A percentile compares a stretch with the other conserved stretches of the same genome.
Conservation (phyloP, 2,797 vertebrate species). For the Mionectes olivaceus region DNA sequence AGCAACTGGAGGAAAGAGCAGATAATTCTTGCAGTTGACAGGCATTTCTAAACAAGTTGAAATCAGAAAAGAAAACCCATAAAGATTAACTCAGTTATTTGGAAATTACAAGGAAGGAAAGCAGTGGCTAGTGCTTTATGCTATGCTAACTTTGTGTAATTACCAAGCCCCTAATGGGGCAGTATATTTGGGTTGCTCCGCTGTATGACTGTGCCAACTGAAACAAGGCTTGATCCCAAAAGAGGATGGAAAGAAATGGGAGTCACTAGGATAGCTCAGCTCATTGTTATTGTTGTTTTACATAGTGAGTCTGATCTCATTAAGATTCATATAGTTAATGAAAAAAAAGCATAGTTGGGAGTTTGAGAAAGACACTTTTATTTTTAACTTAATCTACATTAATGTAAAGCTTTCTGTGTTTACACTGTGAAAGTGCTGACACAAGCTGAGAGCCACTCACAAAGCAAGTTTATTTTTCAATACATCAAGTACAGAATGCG, state of each 20-base stretch:
- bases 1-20: not conserved
- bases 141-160: not conserved
- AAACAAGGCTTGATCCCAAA: not conserved
- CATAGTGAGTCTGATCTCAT: not conserved
- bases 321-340: not conserved
- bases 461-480: constrained; percentile 47
- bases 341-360: not conserved
- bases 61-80: not conserved
- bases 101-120: not conserved
- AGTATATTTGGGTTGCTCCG: not conserved
- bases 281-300: not conserved
- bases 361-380: not conserved
- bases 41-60: constrained; percentile 1
- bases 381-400: constrained; percentile 18
- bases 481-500: not conserved
- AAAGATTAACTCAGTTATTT: not conserved
- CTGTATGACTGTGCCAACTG: fast-evolving
- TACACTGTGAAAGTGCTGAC: constrained; percentile 33
- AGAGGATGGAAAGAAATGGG: not conserved
- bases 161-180: not conserved
- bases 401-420: constrained; percentile 27
- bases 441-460: not conserved
- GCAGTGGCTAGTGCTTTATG: not conserved
- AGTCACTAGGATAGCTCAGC: not conserved
- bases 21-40: constrained; percentile 2